Conservation (phyloP, 2,888 invertebrate genomes). For the Amphimallon solstitiale region DNA sequence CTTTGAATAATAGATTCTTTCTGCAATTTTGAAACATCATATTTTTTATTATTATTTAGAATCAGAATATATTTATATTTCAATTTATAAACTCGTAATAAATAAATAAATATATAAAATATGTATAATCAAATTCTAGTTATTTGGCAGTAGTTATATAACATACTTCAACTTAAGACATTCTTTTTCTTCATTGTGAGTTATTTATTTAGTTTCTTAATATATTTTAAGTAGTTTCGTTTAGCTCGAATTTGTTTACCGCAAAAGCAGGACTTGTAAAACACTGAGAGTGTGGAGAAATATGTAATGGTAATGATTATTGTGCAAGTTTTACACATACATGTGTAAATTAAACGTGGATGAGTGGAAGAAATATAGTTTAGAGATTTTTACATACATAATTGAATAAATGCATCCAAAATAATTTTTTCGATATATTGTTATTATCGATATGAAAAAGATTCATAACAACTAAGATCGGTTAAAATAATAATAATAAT, state of each 20-base stretch:
- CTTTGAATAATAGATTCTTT: too few relatives aligned
- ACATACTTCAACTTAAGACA: neutral
- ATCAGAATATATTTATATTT: too few relatives aligned
- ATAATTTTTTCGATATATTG: constrained; percentile 12
- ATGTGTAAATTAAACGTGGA: constrained; percentile 22
- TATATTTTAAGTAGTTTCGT: constrained; percentile 44
- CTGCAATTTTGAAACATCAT: too few relatives aligned
- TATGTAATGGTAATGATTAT: neutral
- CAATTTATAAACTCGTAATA: too few relatives aligned
- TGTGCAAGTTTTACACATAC: constrained; percentile 19
- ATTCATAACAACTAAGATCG: constrained; percentile 40
- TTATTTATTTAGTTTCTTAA: constrained; percentile 33
- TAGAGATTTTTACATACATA: constrained; percentile 29
- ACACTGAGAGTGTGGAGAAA: constrained; percentile 30
- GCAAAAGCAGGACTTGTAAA: constrained; percentile 53
- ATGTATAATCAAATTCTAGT: neutral
- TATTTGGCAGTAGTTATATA: constrained; percentile 25
- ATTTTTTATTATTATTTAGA: too few relatives aligned
- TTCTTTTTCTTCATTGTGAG: constrained; percentile 19
- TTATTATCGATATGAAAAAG: constrained; percentile 32
- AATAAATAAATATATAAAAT: neutral
- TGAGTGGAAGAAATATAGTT: constrained; percentile 24
- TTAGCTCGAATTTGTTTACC: constrained; percentile 56
- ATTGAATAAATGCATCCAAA: constrained; percentile 13
- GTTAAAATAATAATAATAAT: constrained; percentile 44